phyloP scores from a whole-genome alignment of 64 coral and sea anemone genomes.

The Montipora efflorescens region DNA sequence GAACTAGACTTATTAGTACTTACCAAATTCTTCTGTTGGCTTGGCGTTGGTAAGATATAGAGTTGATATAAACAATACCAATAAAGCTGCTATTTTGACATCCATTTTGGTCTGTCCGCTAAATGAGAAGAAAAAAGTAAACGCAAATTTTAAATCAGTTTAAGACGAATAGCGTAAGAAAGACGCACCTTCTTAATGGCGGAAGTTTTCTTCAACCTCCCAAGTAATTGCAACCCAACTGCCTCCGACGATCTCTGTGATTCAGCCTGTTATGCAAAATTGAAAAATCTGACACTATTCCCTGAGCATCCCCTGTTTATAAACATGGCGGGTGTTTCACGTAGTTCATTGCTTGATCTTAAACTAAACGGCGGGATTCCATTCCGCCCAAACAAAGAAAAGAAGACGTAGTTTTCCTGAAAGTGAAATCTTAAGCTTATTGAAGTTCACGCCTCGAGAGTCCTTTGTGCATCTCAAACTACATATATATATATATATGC shows the following conservation, averaged over 20 bases:
- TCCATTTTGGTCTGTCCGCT: slow-evolving; percentile 35
- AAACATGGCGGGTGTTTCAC: slow-evolving; percentile 32
- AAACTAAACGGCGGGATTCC: background rate
- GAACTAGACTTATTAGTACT: background rate
- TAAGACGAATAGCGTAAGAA: background rate
- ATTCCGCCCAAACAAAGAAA: background rate
- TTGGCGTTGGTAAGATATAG: slow-evolving; percentile 47
- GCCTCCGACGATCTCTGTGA: background rate
- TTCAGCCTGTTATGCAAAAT: slow-evolving; percentile 24
- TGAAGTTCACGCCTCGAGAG: too few relatives aligned
- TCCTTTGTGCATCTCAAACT: too few relatives aligned
- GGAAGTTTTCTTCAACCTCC: background rate
- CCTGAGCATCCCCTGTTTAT: slow-evolving; percentile 17
- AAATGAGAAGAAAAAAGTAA: background rate
- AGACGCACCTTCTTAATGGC: background rate
- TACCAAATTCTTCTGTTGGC: slow-evolving; percentile 6
- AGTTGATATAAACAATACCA: slow-evolving; percentile 27
- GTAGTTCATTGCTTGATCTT: background rate
- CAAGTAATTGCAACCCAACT: background rate
- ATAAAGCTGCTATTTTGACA: slow-evolving; percentile 19
- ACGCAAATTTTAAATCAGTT: background rate
- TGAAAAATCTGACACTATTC: slow-evolving; percentile 47
- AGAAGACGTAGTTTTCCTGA: too few relatives aligned
- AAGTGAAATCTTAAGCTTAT: too few relatives aligned
- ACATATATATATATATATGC: too few relatives aligned